Base-by-base conservation (phyloP, 2,113 vertebrate genomes). In the Myocastor coypus region DNA sequence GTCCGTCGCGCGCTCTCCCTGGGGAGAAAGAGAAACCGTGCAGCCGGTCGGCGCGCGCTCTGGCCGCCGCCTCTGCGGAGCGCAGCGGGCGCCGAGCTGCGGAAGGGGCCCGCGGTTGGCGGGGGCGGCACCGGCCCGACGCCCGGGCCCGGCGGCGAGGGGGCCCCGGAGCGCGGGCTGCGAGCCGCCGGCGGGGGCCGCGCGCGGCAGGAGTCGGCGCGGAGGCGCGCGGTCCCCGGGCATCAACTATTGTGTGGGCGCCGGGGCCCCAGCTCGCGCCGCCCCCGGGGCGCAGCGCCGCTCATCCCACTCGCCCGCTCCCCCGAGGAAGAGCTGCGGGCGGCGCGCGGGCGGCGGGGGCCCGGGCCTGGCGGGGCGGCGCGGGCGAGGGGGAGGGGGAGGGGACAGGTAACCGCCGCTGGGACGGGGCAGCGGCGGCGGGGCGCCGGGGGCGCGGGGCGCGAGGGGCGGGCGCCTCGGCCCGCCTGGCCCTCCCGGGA, bases 161-260 rank as follows among this genome's bases (percentile, higher is more conserved):
- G 61, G 50, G n/a, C 77, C 91, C 61, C 22, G 77, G 85, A 82
- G 55, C 55, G 93, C 83, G 34, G 64, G 90, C 52, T 52, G 91
- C n/a, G 64, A 52, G 71, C 81, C 19, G 89, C 83, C 50, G 24
- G 95, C 61, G 3, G 71, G 80, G 95, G 26, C 24, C 32, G 88
- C 61, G 86, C 66, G 81, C 82, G 26, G 0, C 37, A 34, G 64
- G 34, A 52, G 64, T 3, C 0, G 64, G 82, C 37, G 14, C 83
- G 46, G 64, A 52, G 85, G 59, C 20, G 85, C 84, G 68, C 71
- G 0, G 73, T 75, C 85, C 90, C 80, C 19, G 42, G n/a, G 91
- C 96, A 97, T 97, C 96, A 95, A 97, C 96, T 96, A 97, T 96
- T 96, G 97, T 97, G 77, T 89, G 50, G 93, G 94, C 75, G 87